These are phyloP conservation scores for Drosophila nigrodunni DNA, from an alignment of 1,140 invertebrate genomes.

Conservation along the genomic window DNA sequence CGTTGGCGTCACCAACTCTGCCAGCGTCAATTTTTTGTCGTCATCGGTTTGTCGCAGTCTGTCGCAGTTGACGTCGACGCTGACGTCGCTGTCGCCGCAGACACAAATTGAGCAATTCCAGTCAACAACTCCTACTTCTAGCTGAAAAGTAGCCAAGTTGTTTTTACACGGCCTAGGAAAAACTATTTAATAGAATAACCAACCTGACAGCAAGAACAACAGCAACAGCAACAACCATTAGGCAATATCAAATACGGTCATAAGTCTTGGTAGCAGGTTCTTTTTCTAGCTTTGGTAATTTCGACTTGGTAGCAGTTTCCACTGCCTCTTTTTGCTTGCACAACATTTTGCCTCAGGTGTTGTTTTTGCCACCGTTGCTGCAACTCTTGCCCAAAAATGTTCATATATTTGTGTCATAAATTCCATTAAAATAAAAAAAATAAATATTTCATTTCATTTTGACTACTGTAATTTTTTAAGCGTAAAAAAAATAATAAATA, in stretches of 20 bases:
- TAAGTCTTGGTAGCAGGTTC: slow-evolving; percentile 76
- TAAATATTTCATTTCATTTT: background rate
- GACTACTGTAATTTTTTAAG: background rate
- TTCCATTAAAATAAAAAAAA: slow-evolving; percentile 14
- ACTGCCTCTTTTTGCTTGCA: slow-evolving; percentile 19
- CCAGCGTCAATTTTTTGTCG: slow-evolving; percentile 26
- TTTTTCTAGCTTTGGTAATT: slow-evolving; percentile 75
- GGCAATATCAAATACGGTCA: slow-evolving; percentile 79
- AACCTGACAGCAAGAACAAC: slow-evolving; percentile 40
- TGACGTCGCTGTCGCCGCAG: slow-evolving; percentile 42
- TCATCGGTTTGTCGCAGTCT: slow-evolving; percentile 27
- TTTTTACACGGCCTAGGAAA: slow-evolving; percentile 60
- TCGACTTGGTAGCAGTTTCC: slow-evolving; percentile 56
- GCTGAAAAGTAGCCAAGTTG: slow-evolving; percentile 77
- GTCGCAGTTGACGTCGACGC: slow-evolving; percentile 21
- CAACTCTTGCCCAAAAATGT: slow-evolving; percentile 15
- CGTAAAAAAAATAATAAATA: background rate
- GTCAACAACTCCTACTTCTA: slow-evolving; percentile 81
- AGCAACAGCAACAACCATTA: slow-evolving; percentile 60
- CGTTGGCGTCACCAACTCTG: slow-evolving; percentile 48
- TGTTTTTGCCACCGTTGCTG: slow-evolving; percentile 14
- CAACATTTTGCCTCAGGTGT: slow-evolving; percentile 18
- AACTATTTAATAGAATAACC: slow-evolving; percentile 75
- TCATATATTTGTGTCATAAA: slow-evolving; percentile 2
- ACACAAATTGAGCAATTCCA: slow-evolving; percentile 82